Evolutionary conservation across 2,797 vertebrate species (phyloP).

Genomic region (Delichon dasypus): DNA sequence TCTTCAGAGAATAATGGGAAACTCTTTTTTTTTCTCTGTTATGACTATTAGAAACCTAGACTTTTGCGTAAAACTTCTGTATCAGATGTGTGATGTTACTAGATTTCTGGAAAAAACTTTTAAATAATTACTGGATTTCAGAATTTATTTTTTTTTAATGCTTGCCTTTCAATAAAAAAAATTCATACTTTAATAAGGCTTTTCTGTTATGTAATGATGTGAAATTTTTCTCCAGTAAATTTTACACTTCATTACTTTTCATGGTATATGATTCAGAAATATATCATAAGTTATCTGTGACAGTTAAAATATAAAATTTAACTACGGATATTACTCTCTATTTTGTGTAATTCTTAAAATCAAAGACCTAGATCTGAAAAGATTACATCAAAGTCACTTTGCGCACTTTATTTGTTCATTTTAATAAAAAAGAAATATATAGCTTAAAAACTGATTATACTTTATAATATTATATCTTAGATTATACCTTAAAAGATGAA

Average conservation of each 20-base stretch:
- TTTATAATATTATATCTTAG: background rate
- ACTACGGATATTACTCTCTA: background rate
- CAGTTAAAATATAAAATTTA: background rate
- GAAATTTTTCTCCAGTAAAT: background rate
- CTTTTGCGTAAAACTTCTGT: background rate
- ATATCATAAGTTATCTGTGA: background rate
- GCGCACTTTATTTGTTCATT: slow-evolving; percentile 40
- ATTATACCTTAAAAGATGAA: background rate
- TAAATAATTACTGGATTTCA: background rate
- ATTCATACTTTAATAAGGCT: background rate
- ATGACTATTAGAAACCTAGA: background rate
- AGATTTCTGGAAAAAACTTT: background rate
- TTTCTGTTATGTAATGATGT: background rate
- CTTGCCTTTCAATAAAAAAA: background rate
- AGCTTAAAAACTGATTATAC: background rate
- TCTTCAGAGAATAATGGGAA: background rate
- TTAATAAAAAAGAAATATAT: background rate
- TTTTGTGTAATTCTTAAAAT: background rate
- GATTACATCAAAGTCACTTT: slow-evolving; percentile 20
- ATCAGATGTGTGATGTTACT: background rate
- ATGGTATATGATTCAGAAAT: background rate
- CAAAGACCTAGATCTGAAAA: background rate
- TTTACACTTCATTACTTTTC: background rate
- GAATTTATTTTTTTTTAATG: background rate
- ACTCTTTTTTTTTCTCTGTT: background rate